Evolutionary conservation across 2,888 invertebrate species (phyloP).

Genomic region (Urechis unicinctus): DNA sequence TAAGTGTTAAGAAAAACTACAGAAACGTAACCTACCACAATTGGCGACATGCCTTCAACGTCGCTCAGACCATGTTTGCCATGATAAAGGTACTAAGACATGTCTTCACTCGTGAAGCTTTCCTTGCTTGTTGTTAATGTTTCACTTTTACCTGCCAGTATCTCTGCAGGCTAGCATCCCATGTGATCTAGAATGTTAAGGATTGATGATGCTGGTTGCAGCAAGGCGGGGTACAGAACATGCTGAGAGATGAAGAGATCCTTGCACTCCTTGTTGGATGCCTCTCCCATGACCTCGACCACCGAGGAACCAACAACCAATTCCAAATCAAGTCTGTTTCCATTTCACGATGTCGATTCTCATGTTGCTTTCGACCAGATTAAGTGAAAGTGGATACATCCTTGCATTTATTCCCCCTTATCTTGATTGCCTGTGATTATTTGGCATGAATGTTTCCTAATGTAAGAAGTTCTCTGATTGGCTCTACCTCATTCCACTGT

Average conservation of each 20-base stretch:
- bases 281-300: slow-evolving; percentile 47
- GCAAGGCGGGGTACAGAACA: slow-evolving; percentile 27
- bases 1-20: slow-evolving; percentile 93
- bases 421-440: no score
- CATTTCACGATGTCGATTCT: background rate
- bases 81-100: slow-evolving; percentile 56
- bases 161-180: no score
- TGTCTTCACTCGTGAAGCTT: no score
- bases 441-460: no score
- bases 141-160: no score
- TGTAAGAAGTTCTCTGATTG: no score
- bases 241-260: slow-evolving; percentile 34
- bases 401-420: no score
- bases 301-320: slow-evolving; percentile 47
- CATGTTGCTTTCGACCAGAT: no score
- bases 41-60: slow-evolving; percentile 68
- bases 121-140: no score
- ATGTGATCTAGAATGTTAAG: background rate
- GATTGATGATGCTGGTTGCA: background rate
- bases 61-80: slow-evolving; percentile 57
- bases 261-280: slow-evolving; percentile 45
- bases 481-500: no score
- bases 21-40: slow-evolving; percentile 92
- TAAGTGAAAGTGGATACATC: no score
- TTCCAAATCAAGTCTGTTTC: slow-evolving; percentile 43